A percentile compares a stretch with the other conserved stretches of the same genome.
Evolutionary conservation across 2,113 vertebrate species (phyloP).

Genomic region (Syngnathoides biaculeatus): DNA sequence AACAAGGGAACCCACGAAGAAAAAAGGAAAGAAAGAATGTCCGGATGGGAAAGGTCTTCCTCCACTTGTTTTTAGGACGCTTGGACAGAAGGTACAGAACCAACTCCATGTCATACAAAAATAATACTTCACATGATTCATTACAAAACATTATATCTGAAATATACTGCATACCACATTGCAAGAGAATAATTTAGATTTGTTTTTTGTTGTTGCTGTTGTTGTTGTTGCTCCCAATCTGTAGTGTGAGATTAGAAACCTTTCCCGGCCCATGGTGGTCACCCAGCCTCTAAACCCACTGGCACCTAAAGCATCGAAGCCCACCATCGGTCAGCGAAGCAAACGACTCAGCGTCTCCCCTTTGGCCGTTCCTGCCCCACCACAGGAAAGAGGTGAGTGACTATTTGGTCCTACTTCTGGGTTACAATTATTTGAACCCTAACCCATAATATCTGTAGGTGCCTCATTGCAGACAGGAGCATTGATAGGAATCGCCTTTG

Average conservation of each 20-base stretch:
- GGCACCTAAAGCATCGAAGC: conserved; percentile 27
- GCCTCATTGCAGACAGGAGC: conserved; percentile 46
- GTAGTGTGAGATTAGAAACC: conserved; percentile 73
- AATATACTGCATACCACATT: not conserved
- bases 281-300: conserved; percentile 53
- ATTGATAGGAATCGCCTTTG: conserved; percentile 65
- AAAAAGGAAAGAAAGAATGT: conserved; percentile 27
- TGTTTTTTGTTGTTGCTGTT: not conserved
- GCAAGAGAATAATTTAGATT: not conserved
- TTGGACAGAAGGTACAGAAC: conserved; percentile 54
- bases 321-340: conserved; percentile 45
- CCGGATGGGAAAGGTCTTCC: conserved; percentile 39
- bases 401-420: not conserved
- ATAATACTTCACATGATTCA: not conserved
- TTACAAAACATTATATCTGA: not conserved
- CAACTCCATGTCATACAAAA: not conserved
- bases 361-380: conserved; percentile 8
- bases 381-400: conserved; percentile 39
- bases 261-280: conserved; percentile 76
- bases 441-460: conserved; percentile 26
- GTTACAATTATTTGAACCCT: not conserved
- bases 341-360: conserved; percentile 38
- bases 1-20: not conserved
- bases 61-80: conserved; percentile 42
- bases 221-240: conserved; percentile 5